A percentile compares a stretch with the other conserved stretches of the same genome.
Conservation (phyloP, 2,797 vertebrate genomes). For the Cyclopterus lumpus region DNA sequence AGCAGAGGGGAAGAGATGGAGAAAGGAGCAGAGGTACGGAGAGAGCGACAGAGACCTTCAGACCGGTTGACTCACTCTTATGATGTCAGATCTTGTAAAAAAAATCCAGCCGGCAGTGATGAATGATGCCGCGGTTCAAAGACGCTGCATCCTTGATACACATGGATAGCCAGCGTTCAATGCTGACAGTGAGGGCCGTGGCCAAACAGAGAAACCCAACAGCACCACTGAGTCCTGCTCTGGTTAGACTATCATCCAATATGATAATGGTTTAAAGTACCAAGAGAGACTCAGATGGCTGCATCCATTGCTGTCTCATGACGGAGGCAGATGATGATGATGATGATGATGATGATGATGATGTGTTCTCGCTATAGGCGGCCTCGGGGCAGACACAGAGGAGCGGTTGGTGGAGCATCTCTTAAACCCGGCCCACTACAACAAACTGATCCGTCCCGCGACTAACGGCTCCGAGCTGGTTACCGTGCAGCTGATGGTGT, state of each 20-base stretch:
- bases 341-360: slow-evolving; percentile 43
- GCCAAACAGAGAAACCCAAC: slow-evolving; percentile 17
- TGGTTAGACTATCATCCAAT: slow-evolving; percentile 7
- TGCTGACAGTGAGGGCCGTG: slow-evolving; percentile 27
- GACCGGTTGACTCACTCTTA: slow-evolving; percentile 70
- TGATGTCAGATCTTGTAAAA: slow-evolving; percentile 67
- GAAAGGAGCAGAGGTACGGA: slow-evolving; percentile 34
- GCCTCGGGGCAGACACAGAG: slow-evolving; percentile 91
- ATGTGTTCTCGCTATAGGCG: slow-evolving; percentile 78
- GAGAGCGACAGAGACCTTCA: slow-evolving; percentile 58
- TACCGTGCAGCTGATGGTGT: slow-evolving; percentile 97
- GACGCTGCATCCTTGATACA: slow-evolving; percentile 34
- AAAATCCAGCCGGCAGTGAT: slow-evolving; percentile 62
- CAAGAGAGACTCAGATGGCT: slow-evolving; percentile 41
- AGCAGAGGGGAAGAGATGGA: slow-evolving; percentile 53
- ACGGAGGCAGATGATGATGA: slow-evolving; percentile 38
- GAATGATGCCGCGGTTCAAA: slow-evolving; percentile 56
- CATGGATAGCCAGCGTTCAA: slow-evolving; percentile 43
- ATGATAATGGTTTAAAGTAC: slow-evolving; percentile 13
- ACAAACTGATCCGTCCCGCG: slow-evolving; percentile 96
- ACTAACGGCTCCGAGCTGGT: slow-evolving; percentile 94
- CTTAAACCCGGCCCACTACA: slow-evolving; percentile 92
- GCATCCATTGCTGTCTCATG: slow-evolving; percentile 16
- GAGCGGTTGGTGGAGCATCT: slow-evolving; percentile 95
- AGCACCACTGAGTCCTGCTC: slow-evolving; percentile 19